Base-by-base conservation (phyloP, 2,888 invertebrate species). In the Megalurothrips usitatus region DNA sequence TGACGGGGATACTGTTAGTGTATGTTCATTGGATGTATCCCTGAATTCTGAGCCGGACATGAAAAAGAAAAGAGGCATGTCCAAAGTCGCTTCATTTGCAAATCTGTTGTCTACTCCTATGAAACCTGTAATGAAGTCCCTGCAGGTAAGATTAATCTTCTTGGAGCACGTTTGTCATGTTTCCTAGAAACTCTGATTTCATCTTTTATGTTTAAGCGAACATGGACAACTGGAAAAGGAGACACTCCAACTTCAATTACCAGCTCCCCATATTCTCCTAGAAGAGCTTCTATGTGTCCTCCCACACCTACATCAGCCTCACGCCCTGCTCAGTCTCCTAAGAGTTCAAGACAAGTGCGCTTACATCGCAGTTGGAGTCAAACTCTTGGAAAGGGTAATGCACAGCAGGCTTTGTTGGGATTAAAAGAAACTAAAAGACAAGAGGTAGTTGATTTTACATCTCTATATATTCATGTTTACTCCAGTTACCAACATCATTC, bases 11-110 rank as follows among this genome's bases (percentile, higher is more conserved):
- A 86, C 86, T 10, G 85, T 86, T 26, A 87, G 86, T 82, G 82
- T 86, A 48, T 85, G 84, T 83, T 87, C 86, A 0, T 86, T 86
- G 86, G 87, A 87, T 80, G 85, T 86, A 82, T 87, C 87, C 1
- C 83, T 86, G n/a, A 86, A 86, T 79, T 85, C 85, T 0, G 85
- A 85, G 1, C 80, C 84, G 79, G 81, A 84, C 78, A 83, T 86
- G 79, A 80, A 83, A 83, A 86, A 86, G 75, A 86, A 86, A 79
- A 23, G 68, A 26, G 68, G 68, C 9, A 83, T 86, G 48, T 84
- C 86, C 79, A 86, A 86, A 82, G 86, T 87, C 79, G 86, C 87
- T 14, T 87, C 87, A 82, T 85, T 87, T 28, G 86, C 87, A 0
- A 86, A 84, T 80, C 86, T 84, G 82, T 84, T 87, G 80, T 85